Base-by-base conservation (phyloP, 1,140 invertebrate genomes). In the Zaprionus nigranus region DNA sequence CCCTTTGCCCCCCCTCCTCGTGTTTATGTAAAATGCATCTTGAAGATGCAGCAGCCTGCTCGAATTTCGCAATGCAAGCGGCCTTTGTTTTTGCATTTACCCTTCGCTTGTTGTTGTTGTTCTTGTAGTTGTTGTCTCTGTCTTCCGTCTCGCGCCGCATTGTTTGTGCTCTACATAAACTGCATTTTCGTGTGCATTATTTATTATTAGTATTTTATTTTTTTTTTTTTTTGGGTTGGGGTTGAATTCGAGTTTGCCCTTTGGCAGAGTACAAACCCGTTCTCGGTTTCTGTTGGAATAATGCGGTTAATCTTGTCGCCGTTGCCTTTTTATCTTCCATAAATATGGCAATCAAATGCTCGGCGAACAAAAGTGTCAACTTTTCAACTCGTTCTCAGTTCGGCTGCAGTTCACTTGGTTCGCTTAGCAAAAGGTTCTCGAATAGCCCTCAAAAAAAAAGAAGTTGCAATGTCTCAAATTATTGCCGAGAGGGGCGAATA, bases 301-400 rank as follows among this genome's bases (percentile, higher is more conserved):
- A 83, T 88, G 85, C 90, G 85, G 85, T 88, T 88, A 88, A 88
- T 88, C 85, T 88, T 88, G 85, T 85, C 85, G 85, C 85, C 78
- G 85, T 85, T 90, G 85, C 85, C 84, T 90, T 85, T 85, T 88
- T 88, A 90, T 90, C 85, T 85, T 63, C 66, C 81, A 90, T 88
- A 88, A 88, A 90, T 85, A 88, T 88, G 85, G 81, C 85, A 90
- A 90, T 88, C 85, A 88, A 90, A 85, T 90, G 71, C 85, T 88
- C 77, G 36, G 76, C 49, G 82, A 79, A 78, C 77, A 86, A 86
- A 86, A 84, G 83, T 88, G 83, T 88, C 81, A 86, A 83, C 59
- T 61, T 81, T 64, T 75, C 34, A 75, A 60, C 72, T 53, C 71
- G 64, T 56, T 71, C 51, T 65, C 40, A 17, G 40, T 43, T 24